These are phyloP conservation scores for Tetraodon nigroviridis DNA, from an alignment of 2,113 vertebrate genomes.

Conservation along the genomic window DNA sequence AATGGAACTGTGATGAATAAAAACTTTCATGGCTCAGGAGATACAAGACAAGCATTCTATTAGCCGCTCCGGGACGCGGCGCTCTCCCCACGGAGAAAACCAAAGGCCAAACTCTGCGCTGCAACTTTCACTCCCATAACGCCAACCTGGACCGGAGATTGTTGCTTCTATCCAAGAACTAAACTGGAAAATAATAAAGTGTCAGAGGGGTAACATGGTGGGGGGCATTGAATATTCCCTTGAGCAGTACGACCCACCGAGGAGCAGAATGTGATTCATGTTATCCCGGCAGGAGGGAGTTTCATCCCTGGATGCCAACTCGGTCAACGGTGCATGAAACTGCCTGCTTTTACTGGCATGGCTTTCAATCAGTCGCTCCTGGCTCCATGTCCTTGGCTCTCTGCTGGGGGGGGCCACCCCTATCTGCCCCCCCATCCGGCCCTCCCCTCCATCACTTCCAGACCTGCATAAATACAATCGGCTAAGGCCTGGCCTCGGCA, in stretches of 20 bases:
- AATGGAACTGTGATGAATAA: constrained; percentile 52
- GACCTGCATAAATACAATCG: constrained; percentile 64
- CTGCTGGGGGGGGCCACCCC: constrained; percentile 44
- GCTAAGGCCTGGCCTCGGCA: constrained; percentile 37
- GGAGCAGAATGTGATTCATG: constrained; percentile 54
- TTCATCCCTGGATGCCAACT: constrained; percentile 68
- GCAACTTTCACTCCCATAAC: constrained; percentile 53
- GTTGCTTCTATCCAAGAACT: constrained; percentile 43
- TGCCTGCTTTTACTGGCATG: constrained; percentile 66
- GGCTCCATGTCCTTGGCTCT: constrained; percentile 65
- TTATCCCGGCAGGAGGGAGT: constrained; percentile 55
- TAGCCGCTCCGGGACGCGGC: constrained; percentile 44
- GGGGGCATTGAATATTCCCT: constrained; percentile 4
- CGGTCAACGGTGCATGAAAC: constrained; percentile 69
- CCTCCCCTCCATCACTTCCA: constrained; percentile 20
- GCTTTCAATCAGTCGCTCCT: constrained; percentile 68
- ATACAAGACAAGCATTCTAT: constrained; percentile 62
- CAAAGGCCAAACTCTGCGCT: constrained; percentile 46
- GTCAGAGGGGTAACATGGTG: no score
- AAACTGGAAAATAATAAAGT: no score
- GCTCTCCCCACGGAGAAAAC: constrained; percentile 52
- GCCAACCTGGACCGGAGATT: constrained; percentile 46
- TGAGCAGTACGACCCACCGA: constrained; percentile 31
- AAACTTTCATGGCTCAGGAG: constrained; percentile 56
- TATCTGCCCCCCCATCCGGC: background rate